Evolutionary conservation across 1,140 invertebrate genomes (phyloP).

Genomic region (Drosophila pallidifrons): DNA sequence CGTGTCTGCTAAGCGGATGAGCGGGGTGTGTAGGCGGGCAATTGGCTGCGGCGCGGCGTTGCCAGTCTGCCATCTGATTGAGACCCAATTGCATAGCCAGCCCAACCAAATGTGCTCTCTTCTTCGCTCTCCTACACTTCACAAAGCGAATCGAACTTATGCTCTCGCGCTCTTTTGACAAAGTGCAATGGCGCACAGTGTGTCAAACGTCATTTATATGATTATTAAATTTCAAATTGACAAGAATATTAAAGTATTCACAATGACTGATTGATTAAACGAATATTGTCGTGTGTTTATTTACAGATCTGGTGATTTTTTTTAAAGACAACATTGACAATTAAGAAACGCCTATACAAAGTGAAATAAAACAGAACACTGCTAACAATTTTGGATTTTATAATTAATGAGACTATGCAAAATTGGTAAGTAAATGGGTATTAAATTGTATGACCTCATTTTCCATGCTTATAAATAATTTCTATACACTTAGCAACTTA

Average conservation of each 20-base stretch:
- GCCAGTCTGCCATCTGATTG: conserved; percentile 38
- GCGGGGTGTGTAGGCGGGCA: conserved; percentile 25
- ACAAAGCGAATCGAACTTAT: background rate
- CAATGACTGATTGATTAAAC: conserved; percentile 34
- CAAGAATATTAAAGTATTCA: conserved; percentile 13
- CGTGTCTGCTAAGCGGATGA: conserved; percentile 46
- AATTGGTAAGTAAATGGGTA: conserved; percentile 49
- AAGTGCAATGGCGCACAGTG: conserved; percentile 66
- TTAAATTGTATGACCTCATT: conserved; percentile 17
- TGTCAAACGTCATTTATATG: conserved; percentile 30
- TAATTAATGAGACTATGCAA: conserved; percentile 23
- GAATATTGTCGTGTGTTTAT: conserved; percentile 16
- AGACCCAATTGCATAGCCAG: conserved; percentile 52
- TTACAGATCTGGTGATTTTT: conserved; percentile 43
- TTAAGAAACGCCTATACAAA: conserved; percentile 27
- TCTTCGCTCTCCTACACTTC: conserved; percentile 8
- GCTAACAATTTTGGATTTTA: conserved; percentile 40
- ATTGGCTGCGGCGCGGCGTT: conserved; percentile 25
- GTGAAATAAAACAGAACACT: conserved; percentile 13
- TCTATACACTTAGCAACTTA: conserved; percentile 17
- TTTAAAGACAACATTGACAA: conserved; percentile 23
- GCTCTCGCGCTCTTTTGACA: conserved; percentile 35
- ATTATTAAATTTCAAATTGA: conserved; percentile 32
- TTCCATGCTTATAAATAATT: conserved; percentile 9
- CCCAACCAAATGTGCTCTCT: background rate